phyloP scores from a whole-genome alignment of 2,888 invertebrate genomes.

The Pomacea canaliculata region DNA sequence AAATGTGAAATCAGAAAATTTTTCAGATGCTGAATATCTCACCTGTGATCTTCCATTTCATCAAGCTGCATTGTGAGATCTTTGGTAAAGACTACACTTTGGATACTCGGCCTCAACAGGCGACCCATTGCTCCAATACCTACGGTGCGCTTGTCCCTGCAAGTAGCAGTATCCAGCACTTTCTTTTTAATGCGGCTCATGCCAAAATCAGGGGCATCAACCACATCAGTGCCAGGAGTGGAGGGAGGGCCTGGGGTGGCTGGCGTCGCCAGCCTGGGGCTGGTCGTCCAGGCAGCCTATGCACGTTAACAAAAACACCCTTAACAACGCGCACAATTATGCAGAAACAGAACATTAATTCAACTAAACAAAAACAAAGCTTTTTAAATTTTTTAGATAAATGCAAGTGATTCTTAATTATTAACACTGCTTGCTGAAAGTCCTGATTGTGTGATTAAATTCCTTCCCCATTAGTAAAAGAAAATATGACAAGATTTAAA shows the following conservation, averaged over 20 bases:
- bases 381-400: no score
- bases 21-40: background rate
- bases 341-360: no score
- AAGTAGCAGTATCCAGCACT: slow-evolving; percentile 86
- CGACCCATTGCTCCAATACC: slow-evolving; percentile 86
- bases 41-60: slow-evolving; percentile 88
- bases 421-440: no score
- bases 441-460: no score
- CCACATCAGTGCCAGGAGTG: slow-evolving; percentile 48
- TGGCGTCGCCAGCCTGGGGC: slow-evolving; percentile 37
- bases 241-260: slow-evolving; percentile 45
- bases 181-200: slow-evolving; percentile 61
- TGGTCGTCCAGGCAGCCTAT: slow-evolving; percentile 9
- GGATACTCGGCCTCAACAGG: slow-evolving; percentile 77
- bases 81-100: slow-evolving; percentile 74
- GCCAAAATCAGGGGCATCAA: slow-evolving; percentile 55
- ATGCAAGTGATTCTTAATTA: no score
- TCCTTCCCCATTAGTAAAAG: no score
- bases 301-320: no score
- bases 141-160: slow-evolving; percentile 88
- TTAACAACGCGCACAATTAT: no score
- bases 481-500: no score
- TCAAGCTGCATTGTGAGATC: slow-evolving; percentile 80
- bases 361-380: no score
- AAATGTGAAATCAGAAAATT: no score